Evolutionary conservation across 2,888 invertebrate species (phyloP).

Genomic region (Cremastinae sp.): DNA sequence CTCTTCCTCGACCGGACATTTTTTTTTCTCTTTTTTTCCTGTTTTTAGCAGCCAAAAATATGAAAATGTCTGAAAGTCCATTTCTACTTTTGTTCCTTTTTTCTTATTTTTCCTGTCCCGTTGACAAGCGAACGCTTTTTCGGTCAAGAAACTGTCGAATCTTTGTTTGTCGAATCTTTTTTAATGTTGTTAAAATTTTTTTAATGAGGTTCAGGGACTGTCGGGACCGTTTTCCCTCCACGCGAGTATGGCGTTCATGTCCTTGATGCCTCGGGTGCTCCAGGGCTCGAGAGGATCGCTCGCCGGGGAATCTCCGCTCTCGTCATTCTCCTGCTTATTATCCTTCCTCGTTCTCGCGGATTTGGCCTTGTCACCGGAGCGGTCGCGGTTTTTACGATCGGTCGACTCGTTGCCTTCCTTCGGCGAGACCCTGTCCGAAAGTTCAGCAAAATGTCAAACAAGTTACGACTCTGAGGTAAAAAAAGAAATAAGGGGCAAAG

Average conservation of each 20-base stretch:
- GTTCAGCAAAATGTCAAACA: constrained; percentile 9
- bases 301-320: constrained; percentile 80
- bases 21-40: constrained; percentile 4
- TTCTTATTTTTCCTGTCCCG: constrained; percentile 3
- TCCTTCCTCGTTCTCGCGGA: constrained; percentile 81
- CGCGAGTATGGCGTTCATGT: constrained; percentile 87
- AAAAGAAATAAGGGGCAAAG: background rate
- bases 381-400: constrained; percentile 73
- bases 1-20: constrained; percentile 27
- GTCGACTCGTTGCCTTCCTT: constrained; percentile 72
- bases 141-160: too few species aligned
- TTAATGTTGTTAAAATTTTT: constrained; percentile 57
- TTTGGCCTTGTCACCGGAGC: constrained; percentile 79
- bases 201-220: constrained; percentile 78
- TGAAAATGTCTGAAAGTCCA: too few species aligned
- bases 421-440: constrained; percentile 81
- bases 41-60: background rate
- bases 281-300: constrained; percentile 86
- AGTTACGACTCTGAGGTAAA: background rate
- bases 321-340: constrained; percentile 72
- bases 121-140: too few species aligned
- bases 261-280: constrained; percentile 87
- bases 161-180: constrained; percentile 10
- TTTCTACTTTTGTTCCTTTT: background rate
- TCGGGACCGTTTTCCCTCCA: constrained; percentile 83